Evolutionary conservation across 2,113 vertebrate genomes (phyloP).

Genomic region (Candoia aspera): DNA sequence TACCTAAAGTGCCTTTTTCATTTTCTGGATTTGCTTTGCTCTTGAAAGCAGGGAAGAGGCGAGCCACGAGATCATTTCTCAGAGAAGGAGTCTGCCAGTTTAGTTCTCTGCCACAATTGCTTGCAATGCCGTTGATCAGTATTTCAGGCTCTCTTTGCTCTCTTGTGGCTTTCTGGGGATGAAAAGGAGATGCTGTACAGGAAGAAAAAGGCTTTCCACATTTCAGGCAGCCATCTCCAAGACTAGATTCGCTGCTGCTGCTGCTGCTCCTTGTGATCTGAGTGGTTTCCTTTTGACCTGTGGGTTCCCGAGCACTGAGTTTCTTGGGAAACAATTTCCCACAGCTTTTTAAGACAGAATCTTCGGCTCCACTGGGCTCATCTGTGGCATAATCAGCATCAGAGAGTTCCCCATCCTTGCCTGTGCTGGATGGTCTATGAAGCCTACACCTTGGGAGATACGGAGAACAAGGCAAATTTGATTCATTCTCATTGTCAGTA

Average conservation of each 20-base stretch:
- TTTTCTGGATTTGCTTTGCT: slow-evolving; percentile 18
- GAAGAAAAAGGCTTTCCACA: background rate
- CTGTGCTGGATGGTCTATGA: slow-evolving; percentile 14
- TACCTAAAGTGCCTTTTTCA: slow-evolving; percentile 19
- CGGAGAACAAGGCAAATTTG: slow-evolving; percentile 36
- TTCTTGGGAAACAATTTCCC: slow-evolving; percentile 14
- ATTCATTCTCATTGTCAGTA: slow-evolving; percentile 44
- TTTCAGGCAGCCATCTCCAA: slow-evolving; percentile 1
- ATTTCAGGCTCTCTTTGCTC: slow-evolving; percentile 25
- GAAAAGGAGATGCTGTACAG: slow-evolving; percentile 10
- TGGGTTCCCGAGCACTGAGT: background rate
- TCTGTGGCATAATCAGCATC: slow-evolving; percentile 69
- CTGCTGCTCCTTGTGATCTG: slow-evolving; percentile 52
- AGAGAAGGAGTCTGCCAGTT: slow-evolving; percentile 1
- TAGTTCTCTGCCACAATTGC: background rate
- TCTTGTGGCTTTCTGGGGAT: background rate
- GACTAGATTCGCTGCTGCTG: slow-evolving; percentile 23
- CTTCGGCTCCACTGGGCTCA: slow-evolving; percentile 62
- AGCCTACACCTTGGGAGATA: slow-evolving; percentile 24
- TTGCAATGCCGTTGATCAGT: slow-evolving; percentile 12
- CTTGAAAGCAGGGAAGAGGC: slow-evolving; percentile 48
- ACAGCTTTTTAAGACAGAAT: slow-evolving; percentile 12
- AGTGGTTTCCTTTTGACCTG: slow-evolving; percentile 9
- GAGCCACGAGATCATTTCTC: slow-evolving; percentile 12
- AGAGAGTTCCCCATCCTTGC: slow-evolving; percentile 55